Evolutionary conservation across 2,113 vertebrate genomes (phyloP), one percentile per base, ranked within the genome.

Genomic region (Pycnonotus jocosus): DNA sequence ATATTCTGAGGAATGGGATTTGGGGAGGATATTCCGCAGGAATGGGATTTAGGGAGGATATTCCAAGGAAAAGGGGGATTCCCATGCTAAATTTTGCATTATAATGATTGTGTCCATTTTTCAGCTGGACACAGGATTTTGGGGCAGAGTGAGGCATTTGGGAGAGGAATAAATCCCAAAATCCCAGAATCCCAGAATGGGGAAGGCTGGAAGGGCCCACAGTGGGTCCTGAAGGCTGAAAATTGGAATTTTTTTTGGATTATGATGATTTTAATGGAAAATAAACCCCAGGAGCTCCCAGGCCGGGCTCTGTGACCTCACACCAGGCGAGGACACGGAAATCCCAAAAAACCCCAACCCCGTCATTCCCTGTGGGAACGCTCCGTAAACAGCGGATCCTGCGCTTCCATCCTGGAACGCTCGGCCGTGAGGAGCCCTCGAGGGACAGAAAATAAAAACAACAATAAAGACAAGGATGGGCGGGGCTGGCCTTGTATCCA

Each of bases 231-330:
- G 30, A 60, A 81, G 25, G 44, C 25, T 27, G 19, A 68, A 38
- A 79, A 20, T 61, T 0, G 2, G 21, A 3, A 27, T 0, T 17
- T 66, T 38, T 58, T 62, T 21, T 1, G 0, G 9, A 38, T 38
- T 20, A 4, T 8, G 22, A 42, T 3, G 25, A 33, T 56, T 89
- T 77, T 40, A 70, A 54, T 7, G 3, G 15, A 27, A 42, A 81
- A 70, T 30, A 74, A 42, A 87, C 56, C 11, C 38, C 0, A 3
- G 44, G 81, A 54, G 22, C 33, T 87, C 30, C 22, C 0, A 1
- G 33, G 19, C 61, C 3, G 9, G 40, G 45, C 28, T 9, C 20
- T 37, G 28, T 60, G 81, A 77, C 73, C 33, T 72, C 12, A 0
- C 35, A 31, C 61, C 21, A 31, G 21, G 12, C 70, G 57, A 65